Percentiles rank a stretch among this genome's conserved stretches.
These are phyloP conservation scores for Atrichornis clamosus DNA, from an alignment of 2,113 vertebrate genomes.

Conservation along the genomic window DNA sequence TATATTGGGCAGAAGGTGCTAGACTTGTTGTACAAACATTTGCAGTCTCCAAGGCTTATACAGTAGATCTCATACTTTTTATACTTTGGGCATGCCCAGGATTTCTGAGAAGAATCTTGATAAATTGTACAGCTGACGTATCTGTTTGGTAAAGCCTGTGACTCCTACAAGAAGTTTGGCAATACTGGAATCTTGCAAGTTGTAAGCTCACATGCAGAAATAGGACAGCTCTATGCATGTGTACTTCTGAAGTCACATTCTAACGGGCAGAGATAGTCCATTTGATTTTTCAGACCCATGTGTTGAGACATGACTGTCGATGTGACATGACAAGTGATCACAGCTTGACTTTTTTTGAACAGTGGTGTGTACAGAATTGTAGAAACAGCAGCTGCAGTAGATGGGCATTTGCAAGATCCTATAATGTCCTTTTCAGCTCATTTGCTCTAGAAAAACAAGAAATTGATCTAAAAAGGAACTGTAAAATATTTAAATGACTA, in stretches of 20 bases:
- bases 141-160: background rate
- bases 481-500: background rate
- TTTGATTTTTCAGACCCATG: background rate
- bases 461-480: background rate
- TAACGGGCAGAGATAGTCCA: background rate
- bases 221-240: background rate
- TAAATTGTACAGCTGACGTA: background rate
- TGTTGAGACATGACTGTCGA: background rate
- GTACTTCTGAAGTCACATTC: background rate
- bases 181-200: background rate
- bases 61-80: background rate
- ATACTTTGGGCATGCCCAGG: background rate
- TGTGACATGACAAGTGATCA: background rate
- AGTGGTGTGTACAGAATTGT: background rate
- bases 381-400: background rate
- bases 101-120: background rate
- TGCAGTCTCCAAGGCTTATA: background rate
- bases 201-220: background rate
- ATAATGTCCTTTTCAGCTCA: background rate
- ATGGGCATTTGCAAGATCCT: background rate
- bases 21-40: fast-evolving
- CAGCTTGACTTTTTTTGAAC: background rate
- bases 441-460: background rate
- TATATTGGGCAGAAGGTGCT: background rate
- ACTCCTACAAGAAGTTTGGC: background rate